Base-by-base conservation (phyloP, 2,113 vertebrate genomes). In the Forbesichthys agassizii region DNA sequence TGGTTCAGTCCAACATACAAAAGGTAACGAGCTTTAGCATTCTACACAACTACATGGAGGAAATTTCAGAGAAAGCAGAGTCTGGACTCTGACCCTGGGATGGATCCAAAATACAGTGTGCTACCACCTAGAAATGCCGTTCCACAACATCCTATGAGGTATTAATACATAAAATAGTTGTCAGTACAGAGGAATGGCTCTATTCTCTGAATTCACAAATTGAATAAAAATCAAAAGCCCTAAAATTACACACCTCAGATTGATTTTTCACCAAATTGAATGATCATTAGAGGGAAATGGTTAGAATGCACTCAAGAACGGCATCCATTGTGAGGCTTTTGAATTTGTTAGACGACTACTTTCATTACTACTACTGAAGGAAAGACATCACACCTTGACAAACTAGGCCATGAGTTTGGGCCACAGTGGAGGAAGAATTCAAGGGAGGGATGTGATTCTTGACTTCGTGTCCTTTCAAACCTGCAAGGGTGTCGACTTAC, bases 401-500 rank as follows among this genome's bases (percentile, higher is more conserved):
- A 89, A 93, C 95, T 89, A 94, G 93, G 95, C 96, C 96, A 94
- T 90, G 93, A 92, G 94, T 93, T 93, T 93, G 85, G 84, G 85
- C 80, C 85, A 87, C 78, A 88, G 88, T 85, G 77, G 79, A n/a
- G 84, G 84, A 78, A 71, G 80, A 48, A 36, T 71, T 69, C 6
- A 12, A 59, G 66, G 69, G 67, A 9, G 48, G 73, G 74, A 67
- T 84, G 82, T 82, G 76, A 84, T 68, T 47, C 69, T 74, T 91
- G 90, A 88, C 91, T 97, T 96, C 95, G 93, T 93, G 94, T 96
- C 95, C 97, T 98, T 95, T 93, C 95, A 96, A 96, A 93, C 94
- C 96, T 95, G 96, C 97, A 97, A 92, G 93, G 92, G 94, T 95
- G 94, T 95, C 95, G 95, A 97, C 95, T 96, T 95, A 96, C 94